Evolutionary conservation across 2,113 vertebrate species (phyloP).

Genomic region (Dendrocopos noguchii): DNA sequence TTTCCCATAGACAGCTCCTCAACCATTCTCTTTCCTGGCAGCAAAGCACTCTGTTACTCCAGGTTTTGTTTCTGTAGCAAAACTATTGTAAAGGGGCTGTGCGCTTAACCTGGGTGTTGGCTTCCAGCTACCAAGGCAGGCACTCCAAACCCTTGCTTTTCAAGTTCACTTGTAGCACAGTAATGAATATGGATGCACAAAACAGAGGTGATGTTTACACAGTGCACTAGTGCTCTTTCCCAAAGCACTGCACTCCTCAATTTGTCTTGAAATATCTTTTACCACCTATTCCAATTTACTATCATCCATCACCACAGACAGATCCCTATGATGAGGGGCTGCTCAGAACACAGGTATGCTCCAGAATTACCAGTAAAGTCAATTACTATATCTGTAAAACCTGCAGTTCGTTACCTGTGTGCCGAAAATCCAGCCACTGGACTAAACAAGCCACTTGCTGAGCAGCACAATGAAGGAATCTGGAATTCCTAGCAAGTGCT

Average conservation of each 20-base stretch:
- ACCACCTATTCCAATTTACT: background rate
- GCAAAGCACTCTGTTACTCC: background rate
- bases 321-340: background rate
- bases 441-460: fast-evolving
- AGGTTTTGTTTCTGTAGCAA: background rate
- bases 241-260: background rate
- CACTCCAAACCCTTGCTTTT: background rate
- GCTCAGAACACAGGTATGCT: background rate
- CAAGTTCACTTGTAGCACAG: background rate
- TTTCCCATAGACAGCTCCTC: background rate
- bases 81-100: background rate
- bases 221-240: background rate
- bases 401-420: background rate
- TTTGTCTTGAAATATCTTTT: background rate
- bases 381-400: background rate
- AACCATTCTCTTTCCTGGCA: background rate
- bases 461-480: background rate
- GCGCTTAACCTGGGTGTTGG: background rate
- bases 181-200: background rate
- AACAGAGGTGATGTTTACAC: background rate
- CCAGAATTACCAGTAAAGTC: background rate
- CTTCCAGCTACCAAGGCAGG: background rate
- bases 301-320: fast-evolving
- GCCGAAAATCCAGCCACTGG: background rate
- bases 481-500: background rate